phyloP scores from a whole-genome alignment of 2,797 vertebrate species.

The Syngnathus acus region DNA sequence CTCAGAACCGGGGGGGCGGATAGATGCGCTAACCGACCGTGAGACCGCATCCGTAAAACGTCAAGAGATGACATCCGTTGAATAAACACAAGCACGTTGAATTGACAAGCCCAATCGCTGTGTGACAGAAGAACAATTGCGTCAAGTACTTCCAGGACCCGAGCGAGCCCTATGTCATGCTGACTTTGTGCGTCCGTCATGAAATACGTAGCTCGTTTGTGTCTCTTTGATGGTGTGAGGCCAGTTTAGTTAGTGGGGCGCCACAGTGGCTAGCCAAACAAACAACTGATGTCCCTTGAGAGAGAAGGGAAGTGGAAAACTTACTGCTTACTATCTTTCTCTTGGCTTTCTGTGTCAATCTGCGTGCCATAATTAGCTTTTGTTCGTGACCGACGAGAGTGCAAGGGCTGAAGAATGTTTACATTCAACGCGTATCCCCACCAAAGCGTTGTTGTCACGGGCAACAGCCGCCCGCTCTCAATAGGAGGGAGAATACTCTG shows the following conservation, averaged over 20 bases:
- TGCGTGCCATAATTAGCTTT: conserved; percentile 68
- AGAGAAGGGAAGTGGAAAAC: conserved; percentile 55
- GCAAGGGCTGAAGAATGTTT: conserved; percentile 64
- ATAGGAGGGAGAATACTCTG: conserved; percentile 68
- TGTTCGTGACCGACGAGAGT: conserved; percentile 63
- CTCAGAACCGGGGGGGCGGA: neutral
- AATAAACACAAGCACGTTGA: neutral
- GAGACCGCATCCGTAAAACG: neutral
- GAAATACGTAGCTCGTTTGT: conserved; percentile 48
- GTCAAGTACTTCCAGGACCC: conserved; percentile 38
- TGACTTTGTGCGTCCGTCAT: conserved; percentile 49
- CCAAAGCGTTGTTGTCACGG: conserved; percentile 64
- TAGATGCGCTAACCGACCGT: too few species aligned
- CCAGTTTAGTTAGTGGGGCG: conserved; percentile 60
- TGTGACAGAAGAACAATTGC: conserved; percentile 26
- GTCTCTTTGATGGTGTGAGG: conserved; percentile 44
- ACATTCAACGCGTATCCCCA: conserved; percentile 69
- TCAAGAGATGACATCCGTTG: neutral
- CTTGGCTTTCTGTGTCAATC: conserved; percentile 46
- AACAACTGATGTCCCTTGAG: conserved; percentile 58
- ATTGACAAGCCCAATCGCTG: neutral
- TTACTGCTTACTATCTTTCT: conserved; percentile 55
- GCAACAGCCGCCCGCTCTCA: conserved; percentile 66
- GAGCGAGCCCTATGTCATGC: conserved; percentile 24
- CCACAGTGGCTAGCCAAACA: conserved; percentile 67